phyloP scores from a whole-genome alignment of 1,140 invertebrate species.

The Rhizoglyphus robini region DNA sequence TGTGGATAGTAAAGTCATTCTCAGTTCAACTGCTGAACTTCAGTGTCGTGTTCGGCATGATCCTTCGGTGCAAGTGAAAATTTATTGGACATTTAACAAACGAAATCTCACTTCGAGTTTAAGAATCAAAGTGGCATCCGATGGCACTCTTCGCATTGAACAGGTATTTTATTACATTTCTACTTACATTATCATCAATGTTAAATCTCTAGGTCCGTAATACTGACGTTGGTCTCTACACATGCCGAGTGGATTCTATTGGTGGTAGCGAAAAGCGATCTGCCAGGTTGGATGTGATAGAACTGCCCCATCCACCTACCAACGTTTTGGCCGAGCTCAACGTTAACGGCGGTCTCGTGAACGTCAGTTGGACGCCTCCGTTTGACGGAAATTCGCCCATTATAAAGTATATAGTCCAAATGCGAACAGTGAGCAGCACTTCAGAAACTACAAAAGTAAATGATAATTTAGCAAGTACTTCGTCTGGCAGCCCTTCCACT shows the following conservation, averaged over 20 bases:
- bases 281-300: conserved; percentile 71
- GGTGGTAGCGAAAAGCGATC: conserved; percentile 80
- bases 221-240: conserved; percentile 39
- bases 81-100: conserved; percentile 69
- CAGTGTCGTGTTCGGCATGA: conserved; percentile 89
- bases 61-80: conserved; percentile 68
- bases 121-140: conserved; percentile 30
- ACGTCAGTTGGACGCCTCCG: conserved; percentile 81
- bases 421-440: conserved; percentile 39
- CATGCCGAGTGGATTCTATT: conserved; percentile 56
- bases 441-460: background rate
- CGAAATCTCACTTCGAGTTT: conserved; percentile 17
- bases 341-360: conserved; percentile 45
- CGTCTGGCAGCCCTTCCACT: background rate
- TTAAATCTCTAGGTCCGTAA: conserved; percentile 31
- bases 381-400: conserved; percentile 95
- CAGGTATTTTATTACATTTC: conserved; percentile 25
- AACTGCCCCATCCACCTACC: conserved; percentile 79
- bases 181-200: background rate
- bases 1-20: conserved; percentile 67
- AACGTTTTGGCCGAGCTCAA: conserved; percentile 58
- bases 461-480: background rate
- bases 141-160: conserved; percentile 37
- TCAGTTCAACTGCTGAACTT: conserved; percentile 74
- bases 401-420: conserved; percentile 81